Conservation (phyloP, 2,888 invertebrate species). For the Chorisops tibialis region DNA sequence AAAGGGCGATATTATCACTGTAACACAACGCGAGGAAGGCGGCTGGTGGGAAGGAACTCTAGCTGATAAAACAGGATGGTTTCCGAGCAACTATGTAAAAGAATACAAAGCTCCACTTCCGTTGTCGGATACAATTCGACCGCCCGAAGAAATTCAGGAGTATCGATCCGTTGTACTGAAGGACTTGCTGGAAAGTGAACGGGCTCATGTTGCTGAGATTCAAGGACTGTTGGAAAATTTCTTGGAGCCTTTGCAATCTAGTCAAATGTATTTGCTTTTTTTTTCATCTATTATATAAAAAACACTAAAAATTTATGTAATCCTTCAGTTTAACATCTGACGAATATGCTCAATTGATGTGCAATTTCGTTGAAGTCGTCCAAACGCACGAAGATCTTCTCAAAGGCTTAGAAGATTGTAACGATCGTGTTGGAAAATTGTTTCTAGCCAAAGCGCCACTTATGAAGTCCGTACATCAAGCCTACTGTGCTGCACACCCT, state of each 20-base stretch:
- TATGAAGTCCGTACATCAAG: slow-evolving; percentile 79
- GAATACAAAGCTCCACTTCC: slow-evolving; percentile 65
- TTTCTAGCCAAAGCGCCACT: slow-evolving; percentile 82
- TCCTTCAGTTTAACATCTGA: slow-evolving; percentile 70
- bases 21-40: slow-evolving; percentile 93
- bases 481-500: slow-evolving; percentile 92
- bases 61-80: slow-evolving; percentile 95
- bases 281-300: no score
- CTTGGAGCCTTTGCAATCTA: slow-evolving; percentile 79
- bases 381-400: slow-evolving; percentile 81
- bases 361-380: slow-evolving; percentile 84
- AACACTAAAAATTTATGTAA: background rate
- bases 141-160: slow-evolving; percentile 69
- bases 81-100: slow-evolving; percentile 95
- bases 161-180: slow-evolving; percentile 82
- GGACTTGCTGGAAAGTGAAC: slow-evolving; percentile 90
- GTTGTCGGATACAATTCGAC: slow-evolving; percentile 62
- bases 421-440: slow-evolving; percentile 82
- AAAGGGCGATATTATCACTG: slow-evolving; percentile 93
- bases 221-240: slow-evolving; percentile 81
- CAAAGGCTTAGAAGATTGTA: slow-evolving; percentile 73
- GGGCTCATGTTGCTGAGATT: slow-evolving; percentile 84
- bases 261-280: slow-evolving; percentile 67
- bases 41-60: slow-evolving; percentile 99
- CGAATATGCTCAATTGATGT: slow-evolving; percentile 82